Conservation (phyloP, 2,113 vertebrate species). For the Nipponia nippon region DNA sequence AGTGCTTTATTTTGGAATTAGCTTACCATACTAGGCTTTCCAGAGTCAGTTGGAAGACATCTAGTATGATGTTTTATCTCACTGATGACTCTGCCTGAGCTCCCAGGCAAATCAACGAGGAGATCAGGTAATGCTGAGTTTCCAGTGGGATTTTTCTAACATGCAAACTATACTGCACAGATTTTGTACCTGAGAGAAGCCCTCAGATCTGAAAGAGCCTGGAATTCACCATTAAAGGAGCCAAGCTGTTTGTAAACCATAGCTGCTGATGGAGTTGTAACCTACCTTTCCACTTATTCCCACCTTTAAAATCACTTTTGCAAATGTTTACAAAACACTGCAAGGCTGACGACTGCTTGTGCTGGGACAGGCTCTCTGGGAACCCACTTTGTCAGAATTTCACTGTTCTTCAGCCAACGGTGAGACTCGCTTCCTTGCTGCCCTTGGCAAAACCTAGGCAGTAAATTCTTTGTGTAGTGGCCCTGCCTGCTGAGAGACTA, state of each 20-base stretch:
- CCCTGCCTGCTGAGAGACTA: neutral
- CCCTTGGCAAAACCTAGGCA: neutral
- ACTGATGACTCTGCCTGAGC: neutral
- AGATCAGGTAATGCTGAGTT: neutral
- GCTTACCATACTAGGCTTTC: neutral
- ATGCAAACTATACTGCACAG: neutral
- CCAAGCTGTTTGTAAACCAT: neutral
- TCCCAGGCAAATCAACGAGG: neutral
- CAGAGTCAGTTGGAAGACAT: neutral
- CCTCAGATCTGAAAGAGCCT: neutral
- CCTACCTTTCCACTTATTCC: neutral
- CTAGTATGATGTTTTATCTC: neutral
- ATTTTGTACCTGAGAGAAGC: neutral
- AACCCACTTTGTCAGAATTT: neutral
- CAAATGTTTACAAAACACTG: neutral
- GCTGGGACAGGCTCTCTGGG: neutral
- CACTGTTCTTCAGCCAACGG: neutral
- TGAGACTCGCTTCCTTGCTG: neutral
- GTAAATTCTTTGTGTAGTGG: neutral
- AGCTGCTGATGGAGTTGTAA: neutral
- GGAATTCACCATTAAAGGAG: neutral
- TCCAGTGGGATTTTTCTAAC: neutral
- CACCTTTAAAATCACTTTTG: neutral
- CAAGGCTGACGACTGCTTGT: neutral
- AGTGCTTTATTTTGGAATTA: neutral